phyloP scores from a whole-genome alignment of 2,797 vertebrate genomes.

The Hypotaenidia philippensis region DNA sequence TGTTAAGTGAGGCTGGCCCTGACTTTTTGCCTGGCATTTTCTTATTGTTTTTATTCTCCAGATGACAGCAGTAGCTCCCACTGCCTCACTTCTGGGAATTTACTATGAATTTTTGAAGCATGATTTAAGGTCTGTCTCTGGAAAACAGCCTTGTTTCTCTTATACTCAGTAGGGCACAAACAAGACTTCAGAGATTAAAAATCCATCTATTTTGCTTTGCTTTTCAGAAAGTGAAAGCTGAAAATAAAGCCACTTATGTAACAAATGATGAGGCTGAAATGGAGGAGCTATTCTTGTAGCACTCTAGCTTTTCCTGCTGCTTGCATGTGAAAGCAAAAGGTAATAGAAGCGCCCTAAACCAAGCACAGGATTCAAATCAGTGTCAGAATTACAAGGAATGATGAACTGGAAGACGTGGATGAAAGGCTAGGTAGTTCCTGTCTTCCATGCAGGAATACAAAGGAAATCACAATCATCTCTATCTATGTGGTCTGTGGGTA shows the following conservation, averaged over 20 bases:
- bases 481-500: not conserved
- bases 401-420: not conserved
- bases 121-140: not conserved
- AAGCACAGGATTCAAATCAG: not conserved
- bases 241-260: slow-evolving; percentile 43
- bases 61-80: not conserved
- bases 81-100: not conserved
- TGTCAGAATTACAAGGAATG: not conserved
- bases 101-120: not conserved
- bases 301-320: not conserved
- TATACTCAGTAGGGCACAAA: not conserved
- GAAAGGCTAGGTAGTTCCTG: not conserved
- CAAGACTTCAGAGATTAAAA: not conserved
- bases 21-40: not conserved
- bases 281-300: not conserved
- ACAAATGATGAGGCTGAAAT: not conserved
- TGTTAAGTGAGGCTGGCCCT: not conserved
- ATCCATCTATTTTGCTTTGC: not conserved
- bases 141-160: not conserved
- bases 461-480: not conserved
- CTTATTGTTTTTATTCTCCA: not conserved
- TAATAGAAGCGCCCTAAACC: not conserved
- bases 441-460: not conserved
- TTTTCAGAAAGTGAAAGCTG: not conserved
- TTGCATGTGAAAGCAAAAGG: not conserved